These are phyloP conservation scores for Hyles lineata DNA, from an alignment of 2,888 invertebrate genomes.

Conservation along the genomic window DNA sequence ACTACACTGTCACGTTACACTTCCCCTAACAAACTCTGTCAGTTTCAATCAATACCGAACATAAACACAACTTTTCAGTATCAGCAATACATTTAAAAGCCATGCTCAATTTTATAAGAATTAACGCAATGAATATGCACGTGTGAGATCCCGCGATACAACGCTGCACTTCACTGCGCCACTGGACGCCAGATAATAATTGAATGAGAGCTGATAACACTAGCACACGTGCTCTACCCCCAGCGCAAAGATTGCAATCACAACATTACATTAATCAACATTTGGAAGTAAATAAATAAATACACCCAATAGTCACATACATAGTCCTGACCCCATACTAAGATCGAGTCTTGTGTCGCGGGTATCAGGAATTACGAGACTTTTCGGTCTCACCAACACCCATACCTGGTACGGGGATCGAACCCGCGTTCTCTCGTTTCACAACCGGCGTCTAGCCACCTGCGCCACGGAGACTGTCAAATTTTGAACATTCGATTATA, in stretches of 20 bases:
- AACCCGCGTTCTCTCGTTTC: no score
- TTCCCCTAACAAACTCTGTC: neutral
- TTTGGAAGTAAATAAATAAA: no score
- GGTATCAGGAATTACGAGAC: no score
- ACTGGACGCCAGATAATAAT: constrained; percentile 43
- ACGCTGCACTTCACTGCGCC: neutral
- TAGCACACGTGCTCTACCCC: neutral
- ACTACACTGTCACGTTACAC: no score
- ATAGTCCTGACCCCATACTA: no score
- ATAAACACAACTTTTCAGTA: neutral
- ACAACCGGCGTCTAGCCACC: no score
- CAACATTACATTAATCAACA: neutral
- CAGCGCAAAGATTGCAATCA: neutral
- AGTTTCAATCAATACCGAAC: constrained; percentile 3
- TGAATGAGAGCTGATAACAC: constrained; percentile 43
- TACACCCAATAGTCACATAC: no score
- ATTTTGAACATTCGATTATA: no score
- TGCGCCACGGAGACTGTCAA: no score
- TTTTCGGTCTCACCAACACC: no score
- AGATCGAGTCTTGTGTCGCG: no score
- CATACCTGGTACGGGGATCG: no score
- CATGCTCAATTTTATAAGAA: neutral
- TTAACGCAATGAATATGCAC: constrained; percentile 30
- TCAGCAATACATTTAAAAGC: neutral
- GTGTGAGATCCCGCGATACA: constrained; percentile 37